phyloP scores from a whole-genome alignment of 2,888 invertebrate genomes.

The Amphipyra tragopoginis region DNA sequence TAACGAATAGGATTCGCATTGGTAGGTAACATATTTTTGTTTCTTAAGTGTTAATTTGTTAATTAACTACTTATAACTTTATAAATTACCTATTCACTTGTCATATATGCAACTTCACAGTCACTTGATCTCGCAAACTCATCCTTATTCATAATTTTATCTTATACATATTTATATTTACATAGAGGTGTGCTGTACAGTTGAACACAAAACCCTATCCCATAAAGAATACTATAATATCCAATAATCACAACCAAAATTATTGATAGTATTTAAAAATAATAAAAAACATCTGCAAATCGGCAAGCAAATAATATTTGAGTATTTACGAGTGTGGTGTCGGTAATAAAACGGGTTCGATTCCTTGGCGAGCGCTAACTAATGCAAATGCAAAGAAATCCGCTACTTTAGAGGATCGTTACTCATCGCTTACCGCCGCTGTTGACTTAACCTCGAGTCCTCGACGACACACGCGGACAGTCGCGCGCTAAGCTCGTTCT shows the following conservation, averaged over 20 bases:
- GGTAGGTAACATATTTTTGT: not conserved
- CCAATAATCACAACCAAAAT: not conserved
- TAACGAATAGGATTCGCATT: too few species aligned
- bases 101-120: conserved; percentile 19
- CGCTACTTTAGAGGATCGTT: conserved; percentile 82
- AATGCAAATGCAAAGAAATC: conserved; percentile 81
- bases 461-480: conserved; percentile 64
- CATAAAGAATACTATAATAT: too few species aligned
- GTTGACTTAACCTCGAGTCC: conserved; percentile 79
- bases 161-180: conserved; percentile 47
- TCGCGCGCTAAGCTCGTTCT: conserved; percentile 27
- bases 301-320: conserved; percentile 63
- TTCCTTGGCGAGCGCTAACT: conserved; percentile 66
- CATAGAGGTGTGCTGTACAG: conserved; percentile 21
- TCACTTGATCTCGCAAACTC: conserved; percentile 16
- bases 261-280: not conserved
- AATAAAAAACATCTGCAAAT: conserved; percentile 37
- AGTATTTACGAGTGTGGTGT: conserved; percentile 69
- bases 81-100: conserved; percentile 34
- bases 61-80: conserved; percentile 25
- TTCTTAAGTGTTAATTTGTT: conserved; percentile 15
- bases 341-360: conserved; percentile 66
- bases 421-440: conserved; percentile 80
- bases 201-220: not conserved
- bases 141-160: conserved; percentile 39